A percentile compares a stretch with the other conserved stretches of the same genome.
Conservation (phyloP, 2,113 vertebrate genomes). For the Lasiurus borealis region DNA sequence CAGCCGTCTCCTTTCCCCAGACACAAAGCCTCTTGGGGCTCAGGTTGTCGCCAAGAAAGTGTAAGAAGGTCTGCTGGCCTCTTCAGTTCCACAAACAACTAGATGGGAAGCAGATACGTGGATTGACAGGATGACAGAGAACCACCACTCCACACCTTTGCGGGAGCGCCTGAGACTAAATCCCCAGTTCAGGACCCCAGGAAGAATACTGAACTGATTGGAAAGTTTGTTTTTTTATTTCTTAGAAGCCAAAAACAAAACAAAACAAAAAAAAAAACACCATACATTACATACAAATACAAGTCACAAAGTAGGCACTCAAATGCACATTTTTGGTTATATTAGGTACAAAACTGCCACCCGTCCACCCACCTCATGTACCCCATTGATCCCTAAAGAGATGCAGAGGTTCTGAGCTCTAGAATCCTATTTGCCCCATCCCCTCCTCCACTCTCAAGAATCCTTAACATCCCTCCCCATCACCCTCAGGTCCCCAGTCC, state of each 20-base stretch:
- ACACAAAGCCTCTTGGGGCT: not conserved
- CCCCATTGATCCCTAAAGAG: not conserved
- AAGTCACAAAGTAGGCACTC: constrained; percentile 12
- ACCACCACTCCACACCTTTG: not conserved
- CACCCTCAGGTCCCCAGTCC: constrained; percentile 54
- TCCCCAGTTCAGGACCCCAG: not conserved
- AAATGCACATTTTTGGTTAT: not conserved
- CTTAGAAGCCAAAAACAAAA: not conserved
- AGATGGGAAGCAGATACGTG: not conserved
- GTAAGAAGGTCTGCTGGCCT: not conserved
- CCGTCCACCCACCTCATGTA: not conserved
- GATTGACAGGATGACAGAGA: not conserved
- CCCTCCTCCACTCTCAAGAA: constrained; percentile 19
- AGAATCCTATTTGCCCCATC: not conserved
- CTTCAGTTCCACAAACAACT: not conserved
- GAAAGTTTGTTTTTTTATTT: constrained; percentile 5
- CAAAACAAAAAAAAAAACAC: not conserved
- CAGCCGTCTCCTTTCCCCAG: no score
- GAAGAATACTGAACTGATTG: not conserved
- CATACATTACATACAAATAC: not conserved
- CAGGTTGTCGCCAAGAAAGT: not conserved
- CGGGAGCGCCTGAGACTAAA: not conserved
- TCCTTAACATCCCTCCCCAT: constrained; percentile 22
- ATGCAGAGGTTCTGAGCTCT: not conserved
- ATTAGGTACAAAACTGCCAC: not conserved